These are phyloP conservation scores for Cliona cf. orientalis DNA, from an alignment of 37 sponge, comb jelly and placozoan genomes.

Conservation along the genomic window DNA sequence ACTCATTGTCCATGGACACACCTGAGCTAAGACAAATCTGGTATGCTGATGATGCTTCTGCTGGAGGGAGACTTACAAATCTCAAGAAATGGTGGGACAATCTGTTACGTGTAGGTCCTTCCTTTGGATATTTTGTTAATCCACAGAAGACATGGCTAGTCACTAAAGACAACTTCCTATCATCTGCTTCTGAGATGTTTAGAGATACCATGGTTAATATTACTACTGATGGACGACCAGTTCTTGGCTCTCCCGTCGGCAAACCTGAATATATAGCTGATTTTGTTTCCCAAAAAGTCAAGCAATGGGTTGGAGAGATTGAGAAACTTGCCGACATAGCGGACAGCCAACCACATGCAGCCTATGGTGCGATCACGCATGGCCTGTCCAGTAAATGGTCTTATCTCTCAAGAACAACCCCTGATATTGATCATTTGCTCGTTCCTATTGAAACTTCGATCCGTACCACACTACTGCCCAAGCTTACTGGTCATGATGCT, in stretches of 20 bases:
- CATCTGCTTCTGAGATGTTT: constrained; percentile 25
- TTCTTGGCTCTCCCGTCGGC: constrained; percentile 49
- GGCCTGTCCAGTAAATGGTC: constrained; percentile 28
- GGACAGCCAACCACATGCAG: constrained; percentile 35
- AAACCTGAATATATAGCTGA: not conserved
- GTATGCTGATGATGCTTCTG: too few relatives aligned
- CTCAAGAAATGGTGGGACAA: constrained; percentile 33
- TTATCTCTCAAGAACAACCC: constrained; percentile 29
- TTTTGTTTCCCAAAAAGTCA: constrained; percentile 37
- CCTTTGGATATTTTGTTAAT: constrained; percentile 53
- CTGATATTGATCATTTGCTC: constrained; percentile 23
- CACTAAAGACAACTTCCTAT: constrained; percentile 24
- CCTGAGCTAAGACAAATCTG: too few relatives aligned
- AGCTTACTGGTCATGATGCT: constrained; percentile 16
- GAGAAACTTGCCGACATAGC: constrained; percentile 29
- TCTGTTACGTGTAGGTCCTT: constrained; percentile 15
- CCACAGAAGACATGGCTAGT: constrained; percentile 40
- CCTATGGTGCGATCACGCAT: constrained; percentile 28
- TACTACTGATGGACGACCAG: constrained; percentile 30
- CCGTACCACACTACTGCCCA: constrained; percentile 5
- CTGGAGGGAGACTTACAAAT: too few relatives aligned
- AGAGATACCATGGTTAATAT: constrained; percentile 25
- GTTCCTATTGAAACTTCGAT: constrained; percentile 43
- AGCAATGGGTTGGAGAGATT: constrained; percentile 24
- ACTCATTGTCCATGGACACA: constrained; percentile 2